Conservation (phyloP, 2,113 vertebrate species). For the Himantopus leucocephalus region DNA sequence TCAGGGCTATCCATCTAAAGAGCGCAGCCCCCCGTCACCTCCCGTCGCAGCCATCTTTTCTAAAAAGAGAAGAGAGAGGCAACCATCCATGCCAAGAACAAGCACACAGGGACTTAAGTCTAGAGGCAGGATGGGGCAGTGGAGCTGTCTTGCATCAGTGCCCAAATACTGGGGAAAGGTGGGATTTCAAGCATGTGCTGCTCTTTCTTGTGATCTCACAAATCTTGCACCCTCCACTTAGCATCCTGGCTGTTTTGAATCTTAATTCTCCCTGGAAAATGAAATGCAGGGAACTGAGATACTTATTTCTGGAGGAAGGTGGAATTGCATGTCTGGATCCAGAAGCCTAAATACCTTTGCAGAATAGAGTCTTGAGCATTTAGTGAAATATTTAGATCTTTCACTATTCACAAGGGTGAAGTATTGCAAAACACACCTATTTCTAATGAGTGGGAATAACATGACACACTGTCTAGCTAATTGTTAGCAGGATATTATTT, state of each 20-base stretch:
- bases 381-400: background rate
- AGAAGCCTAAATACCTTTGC: background rate
- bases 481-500: background rate
- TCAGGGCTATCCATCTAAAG: background rate
- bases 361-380: background rate
- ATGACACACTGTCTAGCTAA: background rate
- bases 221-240: background rate
- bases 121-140: fast-evolving
- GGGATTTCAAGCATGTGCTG: background rate
- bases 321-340: background rate
- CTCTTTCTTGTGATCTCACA: background rate
- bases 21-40: background rate
- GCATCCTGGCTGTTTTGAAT: background rate
- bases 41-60: background rate
- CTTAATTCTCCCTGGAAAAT: background rate
- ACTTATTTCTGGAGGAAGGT: background rate
- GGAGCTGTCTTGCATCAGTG: background rate
- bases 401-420: background rate
- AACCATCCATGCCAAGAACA: background rate
- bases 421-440: background rate
- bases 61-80: background rate
- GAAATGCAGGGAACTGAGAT: background rate
- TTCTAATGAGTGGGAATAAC: background rate
- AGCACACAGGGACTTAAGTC: background rate
- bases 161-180: background rate